Base-by-base conservation (phyloP, 2,888 invertebrate species). In the Diplolepis rosae region DNA sequence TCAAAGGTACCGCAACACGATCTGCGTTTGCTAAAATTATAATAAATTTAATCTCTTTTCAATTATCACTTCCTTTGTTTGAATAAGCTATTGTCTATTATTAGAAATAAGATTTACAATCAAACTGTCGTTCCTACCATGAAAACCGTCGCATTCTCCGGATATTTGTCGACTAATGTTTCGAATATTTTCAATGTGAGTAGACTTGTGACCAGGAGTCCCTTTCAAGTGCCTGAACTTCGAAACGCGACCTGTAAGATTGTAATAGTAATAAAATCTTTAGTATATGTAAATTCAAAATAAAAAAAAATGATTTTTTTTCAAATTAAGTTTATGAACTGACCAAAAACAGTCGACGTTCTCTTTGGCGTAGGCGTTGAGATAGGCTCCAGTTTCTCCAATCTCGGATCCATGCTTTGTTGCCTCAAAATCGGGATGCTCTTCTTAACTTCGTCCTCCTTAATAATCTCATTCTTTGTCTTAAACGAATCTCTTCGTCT, bases 211-310 rank as follows among this genome's bases (percentile, higher is more conserved):
- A 0, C 94, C 94, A 0, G 96, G 93, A 4, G 95, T 96, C 35
- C 97, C 98, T 87, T 97, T 97, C 82, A 98, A 89, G 85, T 98
- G 97, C 0, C 97, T 93, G 89, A 96, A 98, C 88, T 98, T 98
- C 0, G 97, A 96, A 42, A 95, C 96, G 82, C 94, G 93, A 65
- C 93, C 94, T 94, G 80, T 83, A 82, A 78, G 73, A 51, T 68
- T 35, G 54, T 30, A 32, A 24, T 66, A 42, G 22, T 45, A 39
- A 2, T 4, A 2, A 50, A 32, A 45, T 51, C 35, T n/a, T 28
- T 32, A 11, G 2, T 6, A 27, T 1, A 39, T 3, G 27, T 18
- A 9, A 30, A 48, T 22, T 27, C 48, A 51, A 4, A 27, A n/a
- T 18, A 18, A n/a, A 61, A 22, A 15, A 39, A 68, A 45, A 11